phyloP scores from a whole-genome alignment of 2,113 vertebrate genomes.

The Bombycilla garrulus region DNA sequence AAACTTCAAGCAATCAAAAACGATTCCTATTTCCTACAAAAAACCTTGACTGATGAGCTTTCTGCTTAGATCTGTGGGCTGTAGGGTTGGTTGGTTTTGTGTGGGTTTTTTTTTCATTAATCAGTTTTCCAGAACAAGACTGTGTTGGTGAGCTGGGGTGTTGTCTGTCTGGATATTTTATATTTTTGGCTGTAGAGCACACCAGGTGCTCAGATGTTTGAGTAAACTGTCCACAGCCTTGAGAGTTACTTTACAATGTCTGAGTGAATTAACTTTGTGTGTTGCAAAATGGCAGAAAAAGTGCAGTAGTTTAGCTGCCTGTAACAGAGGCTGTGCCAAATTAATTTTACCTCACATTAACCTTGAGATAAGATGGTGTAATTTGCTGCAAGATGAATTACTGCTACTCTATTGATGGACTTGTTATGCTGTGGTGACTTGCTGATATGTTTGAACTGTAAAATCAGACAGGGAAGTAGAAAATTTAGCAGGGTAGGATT shows the following conservation, averaged over 20 bases:
- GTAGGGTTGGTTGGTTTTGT: background rate
- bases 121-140: background rate
- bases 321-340: background rate
- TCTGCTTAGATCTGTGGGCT: background rate
- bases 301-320: background rate
- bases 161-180: background rate
- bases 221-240: background rate
- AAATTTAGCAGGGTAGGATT: background rate
- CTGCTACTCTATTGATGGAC: background rate
- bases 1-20: background rate
- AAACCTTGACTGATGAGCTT: background rate
- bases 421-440: background rate
- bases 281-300: background rate
- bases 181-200: background rate
- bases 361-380: background rate
- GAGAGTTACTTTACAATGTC: background rate
- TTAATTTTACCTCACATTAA: constrained; percentile 6
- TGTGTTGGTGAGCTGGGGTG: background rate
- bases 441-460: background rate
- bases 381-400: constrained; percentile 1
- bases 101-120: background rate
- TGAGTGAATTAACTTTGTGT: background rate
- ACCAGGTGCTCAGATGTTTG: background rate
- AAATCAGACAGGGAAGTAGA: background rate
- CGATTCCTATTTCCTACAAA: background rate